A percentile compares a stretch with the other conserved stretches of the same genome.
phyloP scores from a whole-genome alignment of 2,888 invertebrate species.

The Allacma fusca region DNA sequence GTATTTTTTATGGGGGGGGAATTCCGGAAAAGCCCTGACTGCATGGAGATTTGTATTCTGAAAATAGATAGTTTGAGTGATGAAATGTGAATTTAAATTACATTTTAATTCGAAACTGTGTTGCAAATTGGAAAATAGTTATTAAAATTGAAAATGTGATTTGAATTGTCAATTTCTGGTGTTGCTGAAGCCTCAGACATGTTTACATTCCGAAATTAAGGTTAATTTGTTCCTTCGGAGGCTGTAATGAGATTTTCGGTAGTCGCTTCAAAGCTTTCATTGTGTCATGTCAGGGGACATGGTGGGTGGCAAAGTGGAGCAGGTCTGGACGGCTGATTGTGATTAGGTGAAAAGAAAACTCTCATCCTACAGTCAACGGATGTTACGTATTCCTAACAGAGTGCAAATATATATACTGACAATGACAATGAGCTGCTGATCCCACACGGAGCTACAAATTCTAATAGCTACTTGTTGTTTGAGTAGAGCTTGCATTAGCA shows the following conservation, averaged over 20 bases:
- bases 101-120: no score
- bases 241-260: slow-evolving; percentile 32
- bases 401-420: no score
- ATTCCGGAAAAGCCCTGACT: background rate
- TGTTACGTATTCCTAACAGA: no score
- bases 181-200: background rate
- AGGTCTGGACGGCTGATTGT: background rate
- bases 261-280: slow-evolving; percentile 15
- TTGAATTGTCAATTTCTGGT: background rate
- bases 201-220: background rate
- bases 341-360: background rate
- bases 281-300: slow-evolving; percentile 14
- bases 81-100: slow-evolving; percentile 4
- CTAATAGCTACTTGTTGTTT: slow-evolving; percentile 6
- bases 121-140: no score
- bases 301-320: background rate
- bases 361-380: no score
- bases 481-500: background rate
- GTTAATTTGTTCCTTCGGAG: slow-evolving; percentile 21
- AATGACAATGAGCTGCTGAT: background rate
- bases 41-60: background rate
- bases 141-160: background rate
- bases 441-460: background rate
- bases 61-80: background rate
- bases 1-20: no score